These are phyloP conservation scores for Tetragnatha montana DNA, from an alignment of 2,888 invertebrate species.

Conservation along the genomic window DNA sequence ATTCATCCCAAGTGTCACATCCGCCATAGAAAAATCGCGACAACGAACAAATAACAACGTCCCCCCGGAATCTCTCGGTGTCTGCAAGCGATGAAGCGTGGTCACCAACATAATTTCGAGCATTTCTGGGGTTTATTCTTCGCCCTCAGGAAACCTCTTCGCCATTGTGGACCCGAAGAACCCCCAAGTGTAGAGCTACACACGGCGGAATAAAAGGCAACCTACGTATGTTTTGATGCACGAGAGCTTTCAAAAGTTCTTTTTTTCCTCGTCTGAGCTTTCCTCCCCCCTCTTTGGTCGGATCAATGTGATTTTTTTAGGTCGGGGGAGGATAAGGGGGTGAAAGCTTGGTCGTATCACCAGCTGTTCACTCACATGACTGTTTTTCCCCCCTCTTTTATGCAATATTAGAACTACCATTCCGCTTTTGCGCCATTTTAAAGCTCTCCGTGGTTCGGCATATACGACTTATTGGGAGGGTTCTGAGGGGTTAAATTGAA, in stretches of 20 bases:
- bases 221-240: slow-evolving; percentile 51
- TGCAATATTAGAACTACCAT: slow-evolving; percentile 48
- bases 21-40: not conserved
- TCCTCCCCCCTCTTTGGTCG: slow-evolving; percentile 9
- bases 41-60: not conserved
- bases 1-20: not conserved
- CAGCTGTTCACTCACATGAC: slow-evolving; percentile 53
- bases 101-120: not conserved
- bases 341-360: slow-evolving; percentile 30
- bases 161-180: not conserved
- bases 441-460: not conserved
- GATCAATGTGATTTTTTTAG: slow-evolving; percentile 10
- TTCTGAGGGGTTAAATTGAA: not conserved
- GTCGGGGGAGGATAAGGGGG: not conserved
- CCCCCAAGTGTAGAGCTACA: not conserved
- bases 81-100: not conserved
- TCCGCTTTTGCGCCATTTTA: not conserved
- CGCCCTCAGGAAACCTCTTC: not conserved
- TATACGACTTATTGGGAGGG: not conserved
- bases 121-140: not conserved
- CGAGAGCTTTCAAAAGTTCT: slow-evolving; percentile 11
- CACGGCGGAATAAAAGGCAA: slow-evolving; percentile 9
- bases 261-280: not conserved
- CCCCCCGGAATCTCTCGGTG: not conserved
- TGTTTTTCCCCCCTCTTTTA: slow-evolving; percentile 8